Conservation (phyloP, 2,888 invertebrate species). For the Hemicrepidius hirtus region DNA sequence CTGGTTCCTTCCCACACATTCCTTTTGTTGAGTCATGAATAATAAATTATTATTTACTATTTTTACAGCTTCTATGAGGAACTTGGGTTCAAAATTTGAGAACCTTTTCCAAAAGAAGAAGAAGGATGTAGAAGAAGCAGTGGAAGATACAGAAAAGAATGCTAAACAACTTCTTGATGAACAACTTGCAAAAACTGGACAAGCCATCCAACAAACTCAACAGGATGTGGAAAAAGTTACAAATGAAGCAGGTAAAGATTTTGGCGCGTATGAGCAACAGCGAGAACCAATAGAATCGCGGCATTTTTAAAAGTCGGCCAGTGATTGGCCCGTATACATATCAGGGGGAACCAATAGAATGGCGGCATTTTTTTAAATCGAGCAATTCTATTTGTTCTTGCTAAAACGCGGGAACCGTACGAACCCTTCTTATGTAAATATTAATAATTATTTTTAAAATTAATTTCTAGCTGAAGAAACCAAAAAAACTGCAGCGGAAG, state of each 20-base stretch:
- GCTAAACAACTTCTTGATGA: constrained; percentile 79
- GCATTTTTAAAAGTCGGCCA: too few species aligned
- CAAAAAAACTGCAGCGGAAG: constrained; percentile 67
- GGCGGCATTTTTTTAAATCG: too few species aligned
- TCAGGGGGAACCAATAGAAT: too few species aligned
- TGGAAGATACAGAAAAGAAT: constrained; percentile 77
- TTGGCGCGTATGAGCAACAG: too few species aligned
- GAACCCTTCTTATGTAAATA: too few species aligned
- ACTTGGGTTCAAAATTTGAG: constrained; percentile 82
- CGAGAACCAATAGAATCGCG: too few species aligned
- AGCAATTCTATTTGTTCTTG: too few species aligned
- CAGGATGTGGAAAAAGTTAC: constrained; percentile 74
- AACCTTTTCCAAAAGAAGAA: constrained; percentile 83
- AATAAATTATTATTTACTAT: too few species aligned
- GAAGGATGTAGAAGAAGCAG: constrained; percentile 80
- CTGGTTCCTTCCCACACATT: too few species aligned
- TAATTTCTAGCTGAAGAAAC: constrained; percentile 67
- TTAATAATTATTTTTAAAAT: constrained; percentile 1
- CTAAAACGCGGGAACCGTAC: too few species aligned
- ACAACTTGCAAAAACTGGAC: constrained; percentile 78
- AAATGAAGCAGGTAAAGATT: constrained; percentile 72
- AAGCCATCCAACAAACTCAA: constrained; percentile 77
- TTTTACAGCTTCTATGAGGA: constrained; percentile 79
- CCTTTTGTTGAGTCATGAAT: too few species aligned
- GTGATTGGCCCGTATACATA: too few species aligned